Evolutionary conservation across 2,797 vertebrate genomes (phyloP).

Genomic region (Phylloscopus collybita): DNA sequence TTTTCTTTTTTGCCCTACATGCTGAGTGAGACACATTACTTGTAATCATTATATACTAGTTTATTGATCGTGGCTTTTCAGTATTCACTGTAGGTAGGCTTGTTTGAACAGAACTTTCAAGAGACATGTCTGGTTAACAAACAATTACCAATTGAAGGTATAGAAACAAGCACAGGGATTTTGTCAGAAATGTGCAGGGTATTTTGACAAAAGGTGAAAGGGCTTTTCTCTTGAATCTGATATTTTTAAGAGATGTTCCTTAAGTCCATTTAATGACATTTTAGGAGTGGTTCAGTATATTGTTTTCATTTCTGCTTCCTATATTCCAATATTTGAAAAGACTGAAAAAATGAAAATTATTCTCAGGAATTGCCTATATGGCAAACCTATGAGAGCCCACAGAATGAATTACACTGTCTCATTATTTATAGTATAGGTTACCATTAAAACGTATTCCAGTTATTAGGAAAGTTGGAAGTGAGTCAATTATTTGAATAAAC

Average conservation of each 20-base stretch:
- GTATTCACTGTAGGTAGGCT: conserved; percentile 31
- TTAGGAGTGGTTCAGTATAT: background rate
- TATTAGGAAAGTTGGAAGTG: conserved; percentile 57
- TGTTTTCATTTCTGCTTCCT: background rate
- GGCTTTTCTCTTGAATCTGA: background rate
- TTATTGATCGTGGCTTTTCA: conserved; percentile 55
- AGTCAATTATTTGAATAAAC: conserved; percentile 60
- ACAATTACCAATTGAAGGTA: background rate
- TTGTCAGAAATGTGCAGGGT: background rate
- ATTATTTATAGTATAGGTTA: background rate
- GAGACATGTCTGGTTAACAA: conserved; percentile 19
- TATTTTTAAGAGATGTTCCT: background rate
- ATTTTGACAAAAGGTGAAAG: background rate
- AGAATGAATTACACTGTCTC: rapidly evolving
- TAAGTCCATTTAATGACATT: background rate
- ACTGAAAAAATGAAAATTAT: background rate
- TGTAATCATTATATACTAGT: conserved; percentile 41
- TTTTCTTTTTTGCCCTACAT: background rate
- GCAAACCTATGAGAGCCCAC: background rate
- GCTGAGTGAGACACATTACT: background rate
- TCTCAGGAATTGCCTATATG: background rate
- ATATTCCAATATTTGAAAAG: background rate
- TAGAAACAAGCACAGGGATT: background rate
- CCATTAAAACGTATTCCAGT: background rate
- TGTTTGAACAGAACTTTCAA: conserved; percentile 34